These are phyloP conservation scores for Tachysurus vachellii DNA, from an alignment of 2,113 vertebrate genomes.

Conservation along the genomic window DNA sequence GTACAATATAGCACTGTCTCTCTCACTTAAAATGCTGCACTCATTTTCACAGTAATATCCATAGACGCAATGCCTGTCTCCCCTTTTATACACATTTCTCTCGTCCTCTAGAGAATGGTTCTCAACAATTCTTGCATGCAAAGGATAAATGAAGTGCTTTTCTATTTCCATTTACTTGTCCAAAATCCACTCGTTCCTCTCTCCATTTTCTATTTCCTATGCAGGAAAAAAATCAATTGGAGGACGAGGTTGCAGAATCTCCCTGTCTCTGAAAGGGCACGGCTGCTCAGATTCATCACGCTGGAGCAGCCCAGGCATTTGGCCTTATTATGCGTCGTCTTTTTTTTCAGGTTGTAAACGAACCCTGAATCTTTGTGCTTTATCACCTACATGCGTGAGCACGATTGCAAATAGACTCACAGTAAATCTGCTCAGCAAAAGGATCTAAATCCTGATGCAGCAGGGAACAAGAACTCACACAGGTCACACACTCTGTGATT, in stretches of 20 bases:
- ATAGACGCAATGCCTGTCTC: neutral
- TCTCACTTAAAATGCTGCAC: slow-evolving; percentile 27
- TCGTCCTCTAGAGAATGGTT: slow-evolving; percentile 39
- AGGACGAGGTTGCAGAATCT: slow-evolving; percentile 42
- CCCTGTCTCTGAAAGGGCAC: slow-evolving; percentile 54
- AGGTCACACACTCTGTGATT: slow-evolving; percentile 19
- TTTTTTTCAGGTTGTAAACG: slow-evolving; percentile 63
- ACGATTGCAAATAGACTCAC: slow-evolving; percentile 58
- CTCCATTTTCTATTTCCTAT: slow-evolving; percentile 32
- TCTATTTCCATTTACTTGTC: slow-evolving; percentile 53
- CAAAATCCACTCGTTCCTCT: slow-evolving; percentile 34
- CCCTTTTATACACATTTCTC: neutral
- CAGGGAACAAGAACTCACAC: neutral
- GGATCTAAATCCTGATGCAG: slow-evolving; percentile 60
- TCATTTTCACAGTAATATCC: slow-evolving; percentile 10
- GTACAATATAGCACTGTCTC: slow-evolving; percentile 2
- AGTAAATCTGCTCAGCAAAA: slow-evolving; percentile 67
- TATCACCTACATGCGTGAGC: slow-evolving; percentile 58
- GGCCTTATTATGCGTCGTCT: slow-evolving; percentile 33
- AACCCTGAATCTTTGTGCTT: slow-evolving; percentile 59
- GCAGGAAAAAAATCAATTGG: slow-evolving; percentile 22
- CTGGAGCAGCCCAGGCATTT: slow-evolving; percentile 38
- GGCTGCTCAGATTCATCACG: slow-evolving; percentile 34
- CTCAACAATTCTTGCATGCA: slow-evolving; percentile 52
- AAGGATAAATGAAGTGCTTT: slow-evolving; percentile 30